phyloP scores from a whole-genome alignment of 2,888 invertebrate genomes.

The Imbricaverruca yamaguchii region DNA sequence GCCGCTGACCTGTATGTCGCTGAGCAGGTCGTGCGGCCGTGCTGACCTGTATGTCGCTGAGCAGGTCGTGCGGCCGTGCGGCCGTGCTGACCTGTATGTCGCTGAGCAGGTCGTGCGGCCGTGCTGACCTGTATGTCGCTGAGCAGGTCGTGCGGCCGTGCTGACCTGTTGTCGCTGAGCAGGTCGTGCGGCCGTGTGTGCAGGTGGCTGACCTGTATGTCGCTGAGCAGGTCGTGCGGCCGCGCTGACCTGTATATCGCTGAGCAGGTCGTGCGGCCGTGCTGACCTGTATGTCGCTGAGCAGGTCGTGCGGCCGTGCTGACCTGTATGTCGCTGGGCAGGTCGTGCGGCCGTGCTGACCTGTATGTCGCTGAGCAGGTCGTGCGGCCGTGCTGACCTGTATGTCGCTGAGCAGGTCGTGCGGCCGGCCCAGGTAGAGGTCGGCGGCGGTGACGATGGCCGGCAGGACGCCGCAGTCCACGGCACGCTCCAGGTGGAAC shows the following conservation, averaged over 20 bases:
- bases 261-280: slow-evolving; percentile 43
- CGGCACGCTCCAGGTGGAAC: slow-evolving; percentile 48
- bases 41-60: slow-evolving; percentile 42
- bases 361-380: no score
- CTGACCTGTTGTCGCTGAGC: slow-evolving; percentile 41
- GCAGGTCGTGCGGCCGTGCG: slow-evolving; percentile 46
- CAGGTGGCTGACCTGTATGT: no score
- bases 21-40: no score
- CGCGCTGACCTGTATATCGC: slow-evolving; percentile 40
- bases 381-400: slow-evolving; percentile 37
- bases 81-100: slow-evolving; percentile 40
- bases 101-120: no score
- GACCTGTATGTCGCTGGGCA: no score
- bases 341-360: slow-evolving; percentile 34
- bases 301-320: not conserved
- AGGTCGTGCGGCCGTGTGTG: slow-evolving; percentile 47
- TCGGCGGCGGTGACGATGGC: slow-evolving; percentile 46
- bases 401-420: slow-evolving; percentile 46
- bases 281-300: slow-evolving; percentile 38
- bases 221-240: slow-evolving; percentile 44
- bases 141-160: slow-evolving; percentile 45
- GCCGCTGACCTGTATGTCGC: no score
- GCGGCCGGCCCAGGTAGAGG: slow-evolving; percentile 45
- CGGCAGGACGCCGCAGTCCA: slow-evolving; percentile 47
- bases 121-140: no score